Conservation (phyloP, 2,113 vertebrate species). For the Calidris pugnax region DNA sequence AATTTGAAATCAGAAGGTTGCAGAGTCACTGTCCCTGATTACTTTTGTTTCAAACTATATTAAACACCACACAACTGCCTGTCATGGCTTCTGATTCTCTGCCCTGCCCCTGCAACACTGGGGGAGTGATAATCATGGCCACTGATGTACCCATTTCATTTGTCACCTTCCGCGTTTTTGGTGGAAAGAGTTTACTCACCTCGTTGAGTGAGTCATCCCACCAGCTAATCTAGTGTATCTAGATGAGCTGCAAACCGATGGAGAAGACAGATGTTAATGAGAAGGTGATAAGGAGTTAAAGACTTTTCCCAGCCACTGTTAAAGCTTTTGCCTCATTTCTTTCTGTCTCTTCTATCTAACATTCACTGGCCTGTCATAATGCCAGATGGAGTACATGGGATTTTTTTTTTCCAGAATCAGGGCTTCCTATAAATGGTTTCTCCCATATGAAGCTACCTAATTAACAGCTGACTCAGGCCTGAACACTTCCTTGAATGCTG, state of each 20-base stretch:
- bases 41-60: not conserved
- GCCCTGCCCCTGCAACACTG: not conserved
- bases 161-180: not conserved
- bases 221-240: not conserved
- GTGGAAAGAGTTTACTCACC: not conserved
- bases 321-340: not conserved
- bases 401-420: not conserved
- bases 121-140: not conserved
- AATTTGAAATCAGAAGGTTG: not conserved
- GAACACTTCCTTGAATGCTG: conserved; percentile 8
- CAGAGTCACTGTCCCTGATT: not conserved
- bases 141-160: not conserved
- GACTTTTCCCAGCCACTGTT: not conserved
- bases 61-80: not conserved
- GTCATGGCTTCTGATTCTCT: not conserved
- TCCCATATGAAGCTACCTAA: not conserved
- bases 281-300: not conserved
- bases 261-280: not conserved
- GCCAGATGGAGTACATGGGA: not conserved
- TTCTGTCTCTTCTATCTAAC: not conserved
- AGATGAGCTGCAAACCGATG: not conserved
- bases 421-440: not conserved
- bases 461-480: conserved; percentile 24
- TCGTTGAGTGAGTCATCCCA: not conserved
- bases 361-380: not conserved